Percentiles rank a stretch among this genome's conserved stretches.
Conservation (phyloP, 2,797 vertebrate species). For the Natrix natrix region DNA sequence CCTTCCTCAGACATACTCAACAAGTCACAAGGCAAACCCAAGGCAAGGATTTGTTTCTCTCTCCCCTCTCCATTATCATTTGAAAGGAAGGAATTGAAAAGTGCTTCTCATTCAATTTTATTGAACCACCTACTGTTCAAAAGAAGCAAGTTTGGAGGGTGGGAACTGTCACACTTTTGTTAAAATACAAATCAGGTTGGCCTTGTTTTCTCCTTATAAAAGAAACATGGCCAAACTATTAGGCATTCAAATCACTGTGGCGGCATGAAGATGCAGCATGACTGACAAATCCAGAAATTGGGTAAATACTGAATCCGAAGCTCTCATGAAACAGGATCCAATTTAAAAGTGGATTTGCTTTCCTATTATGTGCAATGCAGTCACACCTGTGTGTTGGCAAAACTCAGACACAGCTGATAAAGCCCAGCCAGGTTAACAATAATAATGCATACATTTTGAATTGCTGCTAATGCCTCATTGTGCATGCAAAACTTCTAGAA, state of each 20-base stretch:
- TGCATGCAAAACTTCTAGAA: not conserved
- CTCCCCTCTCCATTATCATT: not conserved
- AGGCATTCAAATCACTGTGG: not conserved
- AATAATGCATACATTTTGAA: not conserved
- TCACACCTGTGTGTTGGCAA: not conserved
- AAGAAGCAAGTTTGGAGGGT: not conserved
- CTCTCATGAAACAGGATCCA: not conserved
- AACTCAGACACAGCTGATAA: constrained; percentile 1
- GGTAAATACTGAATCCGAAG: not conserved
- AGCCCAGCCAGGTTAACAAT: not conserved
- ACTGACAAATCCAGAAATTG: not conserved
- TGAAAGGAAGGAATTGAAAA: not conserved
- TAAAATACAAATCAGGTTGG: not conserved
- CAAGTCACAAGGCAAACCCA: not conserved
- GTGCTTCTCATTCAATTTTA: not conserved
- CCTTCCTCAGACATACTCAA: not conserved
- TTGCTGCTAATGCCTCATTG: not conserved
- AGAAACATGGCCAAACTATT: not conserved
- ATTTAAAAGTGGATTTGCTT: constrained; percentile 1
- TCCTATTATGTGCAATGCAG: not conserved
- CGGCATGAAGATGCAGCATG: not conserved
- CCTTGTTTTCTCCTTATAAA: not conserved
- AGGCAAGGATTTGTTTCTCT: not conserved
- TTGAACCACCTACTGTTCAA: not conserved
- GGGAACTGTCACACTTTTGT: not conserved